Percentiles rank a stretch among this genome's conserved stretches.
Evolutionary conservation across 1,140 invertebrate genomes (phyloP).

Genomic region (Drosophila littoralis): DNA sequence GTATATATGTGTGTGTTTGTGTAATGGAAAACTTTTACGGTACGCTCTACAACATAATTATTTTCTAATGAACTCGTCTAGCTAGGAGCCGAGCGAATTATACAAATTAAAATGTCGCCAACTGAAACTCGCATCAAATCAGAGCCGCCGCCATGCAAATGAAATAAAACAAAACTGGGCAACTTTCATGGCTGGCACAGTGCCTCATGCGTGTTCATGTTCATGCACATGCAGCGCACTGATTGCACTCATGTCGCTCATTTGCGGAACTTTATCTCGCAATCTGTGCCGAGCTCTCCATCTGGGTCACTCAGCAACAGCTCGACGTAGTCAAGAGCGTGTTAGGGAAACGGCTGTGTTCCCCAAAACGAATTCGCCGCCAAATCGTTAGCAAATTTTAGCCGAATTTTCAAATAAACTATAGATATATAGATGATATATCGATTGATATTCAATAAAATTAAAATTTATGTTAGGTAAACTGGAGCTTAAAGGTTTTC

Average conservation of each 20-base stretch:
- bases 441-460: too few relatives aligned
- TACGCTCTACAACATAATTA: conserved; percentile 39
- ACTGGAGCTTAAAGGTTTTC: too few relatives aligned
- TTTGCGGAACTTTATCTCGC: conserved; percentile 28
- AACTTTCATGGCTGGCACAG: conserved; percentile 34
- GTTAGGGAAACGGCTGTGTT: conserved; percentile 2
- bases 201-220: conserved; percentile 21
- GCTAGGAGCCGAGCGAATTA: conserved; percentile 36
- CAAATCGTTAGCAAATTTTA: neutral
- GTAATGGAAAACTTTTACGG: conserved; percentile 34
- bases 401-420: too few relatives aligned
- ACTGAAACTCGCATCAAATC: conserved; percentile 27
- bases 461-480: too few relatives aligned
- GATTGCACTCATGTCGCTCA: conserved; percentile 24
- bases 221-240: neutral
- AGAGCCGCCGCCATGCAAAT: conserved; percentile 27
- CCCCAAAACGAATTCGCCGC: neutral
- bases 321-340: conserved; percentile 8
- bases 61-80: conserved; percentile 51
- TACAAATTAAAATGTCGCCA: conserved; percentile 48
- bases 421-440: too few relatives aligned
- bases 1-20: conserved; percentile 13
- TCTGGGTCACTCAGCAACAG: conserved; percentile 27
- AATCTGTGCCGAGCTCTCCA: conserved; percentile 19
- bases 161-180: conserved; percentile 39